Percentiles rank a stretch among this genome's conserved stretches.
Evolutionary conservation across 2,113 vertebrate genomes (phyloP).

Genomic region (Anarhynchus alexandrinus): DNA sequence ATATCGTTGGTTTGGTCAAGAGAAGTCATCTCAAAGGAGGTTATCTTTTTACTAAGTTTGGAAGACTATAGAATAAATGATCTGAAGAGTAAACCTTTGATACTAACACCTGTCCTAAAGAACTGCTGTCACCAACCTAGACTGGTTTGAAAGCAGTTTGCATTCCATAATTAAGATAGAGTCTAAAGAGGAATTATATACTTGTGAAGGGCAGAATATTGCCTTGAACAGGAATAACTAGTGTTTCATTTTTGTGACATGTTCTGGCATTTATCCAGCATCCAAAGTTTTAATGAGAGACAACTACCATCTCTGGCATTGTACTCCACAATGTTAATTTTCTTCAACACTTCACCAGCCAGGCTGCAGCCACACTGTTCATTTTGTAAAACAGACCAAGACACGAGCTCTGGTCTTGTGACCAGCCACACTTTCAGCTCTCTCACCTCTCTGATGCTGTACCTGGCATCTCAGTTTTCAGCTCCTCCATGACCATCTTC

Average conservation of each 20-base stretch:
- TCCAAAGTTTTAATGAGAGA: background rate
- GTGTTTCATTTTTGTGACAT: background rate
- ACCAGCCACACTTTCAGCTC: background rate
- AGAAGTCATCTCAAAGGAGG: background rate
- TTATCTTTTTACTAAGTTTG: background rate
- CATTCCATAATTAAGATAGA: background rate
- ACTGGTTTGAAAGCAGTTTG: background rate
- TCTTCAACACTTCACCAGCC: background rate
- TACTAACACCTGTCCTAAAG: background rate
- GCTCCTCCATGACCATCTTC: slow-evolving; percentile 50
- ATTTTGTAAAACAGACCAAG: background rate
- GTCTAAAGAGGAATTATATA: background rate
- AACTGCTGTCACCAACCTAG: background rate
- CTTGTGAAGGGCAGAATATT: background rate
- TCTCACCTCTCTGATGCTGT: slow-evolving; percentile 69
- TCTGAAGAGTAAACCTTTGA: background rate
- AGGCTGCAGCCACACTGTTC: background rate
- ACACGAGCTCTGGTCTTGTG: background rate
- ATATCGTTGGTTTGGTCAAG: background rate
- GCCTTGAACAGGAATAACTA: background rate
- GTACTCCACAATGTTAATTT: background rate
- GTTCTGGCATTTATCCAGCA: background rate
- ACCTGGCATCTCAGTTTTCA: slow-evolving; percentile 61
- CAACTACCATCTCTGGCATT: background rate
- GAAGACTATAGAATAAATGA: background rate